Percentiles rank a stretch among this genome's conserved stretches.
Conservation (phyloP, 1,140 invertebrate species). For the Epicauta chinensis region DNA sequence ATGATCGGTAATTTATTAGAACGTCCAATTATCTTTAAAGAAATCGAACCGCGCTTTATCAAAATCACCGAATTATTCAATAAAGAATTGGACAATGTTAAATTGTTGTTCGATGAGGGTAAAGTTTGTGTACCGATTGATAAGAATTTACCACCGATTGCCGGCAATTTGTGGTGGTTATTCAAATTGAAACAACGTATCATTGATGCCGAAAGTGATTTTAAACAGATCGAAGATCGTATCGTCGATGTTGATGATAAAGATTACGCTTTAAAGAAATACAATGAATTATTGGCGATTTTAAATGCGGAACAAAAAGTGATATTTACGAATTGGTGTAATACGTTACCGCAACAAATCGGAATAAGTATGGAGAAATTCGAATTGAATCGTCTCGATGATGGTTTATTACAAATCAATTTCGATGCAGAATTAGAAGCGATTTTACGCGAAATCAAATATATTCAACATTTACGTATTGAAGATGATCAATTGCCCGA, state of each 20-base stretch:
- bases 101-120: slow-evolving; percentile 51
- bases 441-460: slow-evolving; percentile 56
- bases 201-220: slow-evolving; percentile 53
- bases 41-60: slow-evolving; percentile 56
- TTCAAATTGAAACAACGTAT: slow-evolving; percentile 60
- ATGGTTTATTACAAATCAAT: slow-evolving; percentile 40
- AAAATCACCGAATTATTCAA: slow-evolving; percentile 54
- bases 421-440: slow-evolving; percentile 47
- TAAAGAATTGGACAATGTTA: slow-evolving; percentile 56
- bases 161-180: slow-evolving; percentile 65
- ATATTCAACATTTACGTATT: slow-evolving; percentile 55
- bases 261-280: slow-evolving; percentile 36
- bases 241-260: slow-evolving; percentile 37
- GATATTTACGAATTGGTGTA: slow-evolving; percentile 41
- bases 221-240: slow-evolving; percentile 49
- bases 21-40: slow-evolving; percentile 62
- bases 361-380: slow-evolving; percentile 39
- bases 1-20: slow-evolving; percentile 66
- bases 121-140: slow-evolving; percentile 51
- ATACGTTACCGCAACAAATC: slow-evolving; percentile 38
- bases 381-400: slow-evolving; percentile 33
- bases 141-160: slow-evolving; percentile 64
- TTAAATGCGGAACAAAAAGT: slow-evolving; percentile 36
- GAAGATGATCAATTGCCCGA: slow-evolving; percentile 42
- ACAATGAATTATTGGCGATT: slow-evolving; percentile 39